Evolutionary conservation across 92 coral and sea anemone species (phyloP).

Genomic region (Parazoanthus atlanticus): DNA sequence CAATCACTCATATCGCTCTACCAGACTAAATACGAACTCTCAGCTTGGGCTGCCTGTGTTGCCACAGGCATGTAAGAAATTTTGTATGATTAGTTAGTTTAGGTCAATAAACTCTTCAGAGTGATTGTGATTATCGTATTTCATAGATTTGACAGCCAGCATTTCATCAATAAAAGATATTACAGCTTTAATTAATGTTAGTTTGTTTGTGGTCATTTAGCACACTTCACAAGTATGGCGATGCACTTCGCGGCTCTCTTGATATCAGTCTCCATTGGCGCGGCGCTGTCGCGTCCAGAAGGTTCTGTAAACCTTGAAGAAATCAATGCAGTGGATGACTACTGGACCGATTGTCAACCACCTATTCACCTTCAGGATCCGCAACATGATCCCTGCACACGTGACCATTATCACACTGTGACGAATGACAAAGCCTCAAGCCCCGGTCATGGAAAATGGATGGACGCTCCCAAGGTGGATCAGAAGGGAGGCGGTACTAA

Average conservation of each 20-base stretch:
- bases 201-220: no score
- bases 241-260: neutral
- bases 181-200: no score
- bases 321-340: conserved; percentile 13
- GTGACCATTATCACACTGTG: neutral
- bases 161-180: no score
- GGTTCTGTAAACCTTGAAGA: neutral
- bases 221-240: neutral
- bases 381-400: neutral
- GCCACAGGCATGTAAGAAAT: no score
- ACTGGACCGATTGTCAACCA: conserved; percentile 5
- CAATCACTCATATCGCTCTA: no score
- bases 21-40: no score
- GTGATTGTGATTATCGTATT: no score
- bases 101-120: no score
- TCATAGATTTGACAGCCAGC: no score
- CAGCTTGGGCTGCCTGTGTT: no score
- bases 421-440: neutral
- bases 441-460: neutral
- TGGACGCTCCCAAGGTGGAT: neutral
- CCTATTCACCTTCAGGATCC: neutral
- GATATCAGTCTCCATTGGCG: neutral
- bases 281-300: neutral
- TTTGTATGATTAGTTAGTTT: no score
- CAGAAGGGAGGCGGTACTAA: neutral